These are phyloP conservation scores for Phragmatobia fuliginosa DNA, from an alignment of 2,888 invertebrate genomes.

Conservation along the genomic window DNA sequence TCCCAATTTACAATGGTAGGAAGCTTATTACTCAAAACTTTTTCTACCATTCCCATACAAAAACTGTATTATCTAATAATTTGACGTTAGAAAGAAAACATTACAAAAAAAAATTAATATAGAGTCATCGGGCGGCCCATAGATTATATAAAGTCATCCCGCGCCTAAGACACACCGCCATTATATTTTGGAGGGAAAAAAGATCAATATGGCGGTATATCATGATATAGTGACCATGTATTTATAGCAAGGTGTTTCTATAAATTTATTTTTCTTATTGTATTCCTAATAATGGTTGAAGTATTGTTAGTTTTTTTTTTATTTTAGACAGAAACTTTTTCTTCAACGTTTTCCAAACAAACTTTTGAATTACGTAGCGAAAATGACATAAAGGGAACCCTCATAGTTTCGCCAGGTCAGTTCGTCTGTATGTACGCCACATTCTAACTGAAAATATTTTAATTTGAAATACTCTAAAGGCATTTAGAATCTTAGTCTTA, in stretches of 20 bases:
- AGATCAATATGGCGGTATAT: conserved; percentile 75
- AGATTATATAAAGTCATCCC: conserved; percentile 84
- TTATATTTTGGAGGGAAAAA: conserved; percentile 67
- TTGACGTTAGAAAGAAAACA: conserved; percentile 54
- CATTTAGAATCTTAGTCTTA: too few relatives aligned
- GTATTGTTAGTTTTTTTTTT: too few relatives aligned
- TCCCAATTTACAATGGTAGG: conserved; percentile 22
- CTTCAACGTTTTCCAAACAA: too few relatives aligned
- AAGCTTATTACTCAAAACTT: conserved; percentile 30
- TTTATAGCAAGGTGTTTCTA: not conserved
- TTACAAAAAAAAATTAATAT: conserved; percentile 77
- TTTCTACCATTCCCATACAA: conserved; percentile 45
- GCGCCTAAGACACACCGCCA: conserved; percentile 72
- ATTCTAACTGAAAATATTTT: too few relatives aligned
- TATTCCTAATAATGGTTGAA: not conserved
- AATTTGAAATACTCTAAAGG: too few relatives aligned
- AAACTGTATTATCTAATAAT: conserved; percentile 57
- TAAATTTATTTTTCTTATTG: not conserved
- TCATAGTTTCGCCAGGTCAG: too few relatives aligned
- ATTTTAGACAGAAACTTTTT: too few relatives aligned
- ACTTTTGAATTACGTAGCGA: too few relatives aligned
- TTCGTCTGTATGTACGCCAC: too few relatives aligned
- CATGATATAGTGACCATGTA: conserved; percentile 58
- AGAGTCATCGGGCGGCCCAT: conserved; percentile 78
- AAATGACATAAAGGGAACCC: too few relatives aligned